Base-by-base conservation (phyloP, 1,140 invertebrate genomes). In the Temnothorax longispinosus region DNA sequence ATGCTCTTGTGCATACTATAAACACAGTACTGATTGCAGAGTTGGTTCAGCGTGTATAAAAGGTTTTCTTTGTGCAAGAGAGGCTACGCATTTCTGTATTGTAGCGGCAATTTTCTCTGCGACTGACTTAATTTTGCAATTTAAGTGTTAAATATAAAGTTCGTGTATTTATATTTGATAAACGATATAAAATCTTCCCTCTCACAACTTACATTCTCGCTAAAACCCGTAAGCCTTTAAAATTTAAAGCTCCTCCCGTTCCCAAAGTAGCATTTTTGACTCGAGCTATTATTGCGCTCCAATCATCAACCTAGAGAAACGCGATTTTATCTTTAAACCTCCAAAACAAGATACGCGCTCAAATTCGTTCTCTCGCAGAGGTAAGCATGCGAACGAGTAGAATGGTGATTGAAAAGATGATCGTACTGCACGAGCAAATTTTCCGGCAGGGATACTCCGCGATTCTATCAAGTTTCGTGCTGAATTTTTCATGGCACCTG, bases 401-500 rank as follows among this genome's bases (percentile, higher is more conserved):
- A 85, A 89, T 90, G 84, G 71, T 62, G 87, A 80, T 87, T 85
- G 88, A 89, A 72, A 74, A 64, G 65, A 85, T 60, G 86, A 89
- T 78, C 80, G 76, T 41, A 69, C 15, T 47, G 54, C 11, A 47
- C 32, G 47, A 84, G 71, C 56, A 74, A 72, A 84, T 87, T 87
- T 44, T 6, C 54, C 1, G 21, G 21, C 27, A 52, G 50, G 74
- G 56, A 58, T 74, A 60, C 50, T 75, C 44, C n/a, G 54, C 69
- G 47, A 84, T 56, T 41, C 67, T 65, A 62, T 81, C 27, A 81
- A 72, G 77, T 38, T 81, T 86, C 64, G 47, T 50, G 35, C 64
- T 90, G 89, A 90, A 90, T 90, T 90, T 90, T 90, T 90, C 81
- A 90, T 88, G 47, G 50, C 76, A 71, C 81, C 72, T 58, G 38